Base-by-base conservation (phyloP, 2,888 invertebrate genomes). In the Gastracanthus pulcherrimus region DNA sequence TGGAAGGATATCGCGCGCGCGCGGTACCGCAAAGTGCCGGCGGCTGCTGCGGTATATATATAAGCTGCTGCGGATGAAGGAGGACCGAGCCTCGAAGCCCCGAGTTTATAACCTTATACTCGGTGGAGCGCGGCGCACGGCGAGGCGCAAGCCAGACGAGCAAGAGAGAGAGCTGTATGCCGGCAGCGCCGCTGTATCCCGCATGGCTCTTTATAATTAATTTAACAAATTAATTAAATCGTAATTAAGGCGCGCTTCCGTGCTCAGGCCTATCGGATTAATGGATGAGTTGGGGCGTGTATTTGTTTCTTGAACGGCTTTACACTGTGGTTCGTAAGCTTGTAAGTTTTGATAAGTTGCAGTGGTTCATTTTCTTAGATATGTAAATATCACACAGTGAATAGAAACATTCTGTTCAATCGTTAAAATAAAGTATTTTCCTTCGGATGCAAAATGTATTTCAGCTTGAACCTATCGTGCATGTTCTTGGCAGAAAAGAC, bases 161-260 rank as follows among this genome's bases (percentile, higher is more conserved):
- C n/a, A n/a, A n/a, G n/a, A n/a, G n/a, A n/a, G n/a, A n/a, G n/a
- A n/a, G n/a, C n/a, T n/a, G n/a, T n/a, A n/a, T n/a, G n/a, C n/a
- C n/a, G n/a, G n/a, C n/a, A n/a, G 45, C 48, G 29, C 9, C 16
- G 62, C 13, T 36, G 11, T n/a, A 23, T 23, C 55, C 41, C 19
- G 67, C 58, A 55, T 55, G 29, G 34, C 58, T 41, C 67, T 76
- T 23, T n/a, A 45, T 55, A 26, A 55, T 55, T 55, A 55, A 55
- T 26, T 51, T 23, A 23, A 29, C 29, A 29, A 62, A 67, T 77
- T 72, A 55, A 79, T 79, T 72, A 67, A 74, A 60, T 58, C 58
- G 38, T 31, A 55, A 69, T 74, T 80, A 72, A 36, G 41, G 60
- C 45, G 60, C 45, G 74, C 69, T 41, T 31, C 71, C 70, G 41